These are phyloP conservation scores for Drepanosiphum platanoidis DNA, from an alignment of 2,888 invertebrate genomes.

Conservation along the genomic window DNA sequence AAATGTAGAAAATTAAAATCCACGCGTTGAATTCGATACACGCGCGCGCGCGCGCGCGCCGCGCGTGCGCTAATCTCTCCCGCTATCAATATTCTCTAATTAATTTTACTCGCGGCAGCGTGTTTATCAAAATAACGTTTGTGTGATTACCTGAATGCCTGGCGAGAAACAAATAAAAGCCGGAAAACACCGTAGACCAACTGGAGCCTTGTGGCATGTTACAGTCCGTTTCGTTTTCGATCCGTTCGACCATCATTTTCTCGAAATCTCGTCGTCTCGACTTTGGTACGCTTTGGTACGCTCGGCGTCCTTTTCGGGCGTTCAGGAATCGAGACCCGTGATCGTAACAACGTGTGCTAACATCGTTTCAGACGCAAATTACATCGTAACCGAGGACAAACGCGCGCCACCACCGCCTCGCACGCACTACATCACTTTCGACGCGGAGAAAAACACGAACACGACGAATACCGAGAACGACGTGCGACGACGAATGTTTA, in stretches of 20 bases:
- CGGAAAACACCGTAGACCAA: constrained; percentile 62
- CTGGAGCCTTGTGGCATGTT: constrained; percentile 58
- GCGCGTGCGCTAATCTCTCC: neutral
- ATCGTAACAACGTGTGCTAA: constrained; percentile 31
- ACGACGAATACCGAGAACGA: neutral
- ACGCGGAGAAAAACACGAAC: too few relatives aligned
- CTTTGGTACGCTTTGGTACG: constrained; percentile 4
- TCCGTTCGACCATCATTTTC: constrained; percentile 25
- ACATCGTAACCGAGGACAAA: constrained; percentile 35
- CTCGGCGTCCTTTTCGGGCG: constrained; percentile 9
- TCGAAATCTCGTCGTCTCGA: constrained; percentile 27
- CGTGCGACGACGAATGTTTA: too few relatives aligned
- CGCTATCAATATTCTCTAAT: neutral
- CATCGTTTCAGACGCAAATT: constrained; percentile 40
- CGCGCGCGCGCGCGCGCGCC: neutral
- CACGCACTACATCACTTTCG: constrained; percentile 43
- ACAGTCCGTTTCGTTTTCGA: constrained; percentile 56
- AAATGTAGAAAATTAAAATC: neutral
- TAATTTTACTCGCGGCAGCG: constrained; percentile 17
- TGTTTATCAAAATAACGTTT: constrained; percentile 38
- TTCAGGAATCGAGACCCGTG: constrained; percentile 46
- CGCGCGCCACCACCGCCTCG: constrained; percentile 39
- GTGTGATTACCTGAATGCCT: constrained; percentile 71
- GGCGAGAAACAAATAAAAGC: constrained; percentile 69
- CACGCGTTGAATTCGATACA: neutral